phyloP scores from a whole-genome alignment of 2,888 invertebrate species.

The Pasiphila rectangulata region DNA sequence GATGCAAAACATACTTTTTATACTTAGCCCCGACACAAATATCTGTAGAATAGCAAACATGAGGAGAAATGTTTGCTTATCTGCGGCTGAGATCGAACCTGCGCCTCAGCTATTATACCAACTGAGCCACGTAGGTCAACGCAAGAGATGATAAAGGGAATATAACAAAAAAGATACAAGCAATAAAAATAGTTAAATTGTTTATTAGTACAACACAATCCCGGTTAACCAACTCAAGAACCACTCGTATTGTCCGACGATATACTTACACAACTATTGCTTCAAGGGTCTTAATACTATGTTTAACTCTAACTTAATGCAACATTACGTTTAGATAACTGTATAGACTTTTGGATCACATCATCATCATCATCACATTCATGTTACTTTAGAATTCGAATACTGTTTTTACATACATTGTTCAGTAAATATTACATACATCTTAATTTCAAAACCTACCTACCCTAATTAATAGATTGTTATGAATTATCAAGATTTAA shows the following conservation, averaged over 20 bases:
- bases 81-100: too few relatives aligned
- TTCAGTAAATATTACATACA: too few relatives aligned
- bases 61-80: too few relatives aligned
- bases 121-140: too few relatives aligned
- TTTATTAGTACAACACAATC: constrained; percentile 7
- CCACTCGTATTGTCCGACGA: constrained; percentile 18
- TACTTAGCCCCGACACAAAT: too few relatives aligned
- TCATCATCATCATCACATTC: too few relatives aligned
- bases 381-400: too few relatives aligned
- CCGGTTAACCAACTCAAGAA: constrained; percentile 4
- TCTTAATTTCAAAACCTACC: constrained; percentile 2
- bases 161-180: constrained; percentile 1
- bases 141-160: background rate
- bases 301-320: constrained; percentile 8
- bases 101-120: too few relatives aligned
- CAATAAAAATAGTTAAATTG: constrained; percentile 11
- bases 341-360: too few relatives aligned
- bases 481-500: background rate
- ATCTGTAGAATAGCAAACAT: too few relatives aligned
- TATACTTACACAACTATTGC: constrained; percentile 30
- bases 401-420: too few relatives aligned
- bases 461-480: background rate
- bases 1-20: too few relatives aligned
- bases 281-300: constrained; percentile 24
- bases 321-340: constrained; percentile 6